Evolutionary conservation across 2,888 invertebrate species (phyloP).

Genomic region (Drosophila recens): DNA sequence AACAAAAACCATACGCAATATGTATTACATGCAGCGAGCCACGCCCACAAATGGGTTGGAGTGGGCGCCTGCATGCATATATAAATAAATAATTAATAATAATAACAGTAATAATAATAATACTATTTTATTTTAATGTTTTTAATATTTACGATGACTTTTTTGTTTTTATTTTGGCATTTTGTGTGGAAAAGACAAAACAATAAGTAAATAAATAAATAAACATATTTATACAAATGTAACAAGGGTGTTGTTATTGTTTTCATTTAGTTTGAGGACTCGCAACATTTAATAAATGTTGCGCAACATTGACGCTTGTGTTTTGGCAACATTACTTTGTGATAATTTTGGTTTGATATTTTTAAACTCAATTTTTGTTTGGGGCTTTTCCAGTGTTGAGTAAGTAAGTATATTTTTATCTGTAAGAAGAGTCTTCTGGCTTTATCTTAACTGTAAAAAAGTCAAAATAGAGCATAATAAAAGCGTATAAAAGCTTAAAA

Average conservation of each 20-base stretch:
- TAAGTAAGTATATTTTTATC: not conserved
- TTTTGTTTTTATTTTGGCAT: slow-evolving; percentile 59
- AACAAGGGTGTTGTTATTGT: slow-evolving; percentile 18
- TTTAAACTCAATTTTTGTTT: not conserved
- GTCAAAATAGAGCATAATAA: too few relatives aligned
- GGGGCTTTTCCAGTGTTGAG: not conserved
- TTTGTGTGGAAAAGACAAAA: slow-evolving; percentile 69
- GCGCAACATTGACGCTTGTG: not conserved
- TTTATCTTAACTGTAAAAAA: too few relatives aligned
- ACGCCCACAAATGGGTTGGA: slow-evolving; percentile 45
- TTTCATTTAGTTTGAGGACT: not conserved
- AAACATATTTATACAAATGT: slow-evolving; percentile 77
- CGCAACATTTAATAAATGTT: not conserved
- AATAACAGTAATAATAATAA: slow-evolving; percentile 25
- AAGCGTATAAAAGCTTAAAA: too few relatives aligned
- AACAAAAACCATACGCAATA: slow-evolving; percentile 55
- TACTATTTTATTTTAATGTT: slow-evolving; percentile 56
- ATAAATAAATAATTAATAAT: slow-evolving; percentile 34
- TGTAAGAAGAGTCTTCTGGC: not conserved
- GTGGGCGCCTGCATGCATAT: slow-evolving; percentile 51
- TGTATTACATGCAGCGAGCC: slow-evolving; percentile 68
- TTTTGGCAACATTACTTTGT: not conserved
- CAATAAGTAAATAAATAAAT: slow-evolving; percentile 79
- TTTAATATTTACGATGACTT: slow-evolving; percentile 59
- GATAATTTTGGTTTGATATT: too few relatives aligned